These are phyloP conservation scores for Anabas testudineus DNA, from an alignment of 2,797 vertebrate genomes.

Conservation along the genomic window DNA sequence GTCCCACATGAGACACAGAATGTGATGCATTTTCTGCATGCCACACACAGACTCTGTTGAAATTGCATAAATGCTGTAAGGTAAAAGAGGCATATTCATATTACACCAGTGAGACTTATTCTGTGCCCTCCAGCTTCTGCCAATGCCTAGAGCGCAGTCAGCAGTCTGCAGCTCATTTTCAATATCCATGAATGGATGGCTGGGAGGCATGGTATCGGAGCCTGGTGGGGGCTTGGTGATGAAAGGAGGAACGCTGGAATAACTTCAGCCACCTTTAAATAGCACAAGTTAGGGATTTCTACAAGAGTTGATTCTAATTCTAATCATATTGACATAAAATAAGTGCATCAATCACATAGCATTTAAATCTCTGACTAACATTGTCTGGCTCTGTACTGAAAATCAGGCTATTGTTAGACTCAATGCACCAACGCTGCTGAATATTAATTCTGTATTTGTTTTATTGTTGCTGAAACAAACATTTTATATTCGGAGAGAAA, in stretches of 20 bases:
- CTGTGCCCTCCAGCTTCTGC: constrained; percentile 68
- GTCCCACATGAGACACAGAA: constrained; percentile 35
- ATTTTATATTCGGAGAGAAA: constrained; percentile 69
- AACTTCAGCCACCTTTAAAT: constrained; percentile 48
- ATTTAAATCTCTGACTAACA: constrained; percentile 59
- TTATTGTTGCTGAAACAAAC: constrained; percentile 78
- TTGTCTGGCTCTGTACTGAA: constrained; percentile 59
- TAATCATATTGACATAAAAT: constrained; percentile 53
- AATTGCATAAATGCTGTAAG: constrained; percentile 41
- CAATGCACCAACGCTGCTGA: constrained; percentile 51
- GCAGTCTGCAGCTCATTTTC: constrained; percentile 64
- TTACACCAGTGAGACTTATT: constrained; percentile 51
- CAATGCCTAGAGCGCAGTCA: constrained; percentile 66
- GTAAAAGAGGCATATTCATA: constrained; percentile 56
- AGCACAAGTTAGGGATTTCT: constrained; percentile 24
- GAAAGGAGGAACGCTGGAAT: constrained; percentile 22
- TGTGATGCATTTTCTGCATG: constrained; percentile 27
- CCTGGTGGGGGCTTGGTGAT: constrained; percentile 27
- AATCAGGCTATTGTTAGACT: constrained; percentile 68
- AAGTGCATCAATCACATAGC: constrained; percentile 37
- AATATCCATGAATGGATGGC: constrained; percentile 65
- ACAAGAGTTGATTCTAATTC: constrained; percentile 28
- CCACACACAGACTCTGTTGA: constrained; percentile 38
- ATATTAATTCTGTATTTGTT: constrained; percentile 76
- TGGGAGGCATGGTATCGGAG: constrained; percentile 48